Percentiles rank a stretch among this genome's conserved stretches.
Conservation (phyloP, 2,797 vertebrate genomes). For the Eleutherodactylus coqui region DNA sequence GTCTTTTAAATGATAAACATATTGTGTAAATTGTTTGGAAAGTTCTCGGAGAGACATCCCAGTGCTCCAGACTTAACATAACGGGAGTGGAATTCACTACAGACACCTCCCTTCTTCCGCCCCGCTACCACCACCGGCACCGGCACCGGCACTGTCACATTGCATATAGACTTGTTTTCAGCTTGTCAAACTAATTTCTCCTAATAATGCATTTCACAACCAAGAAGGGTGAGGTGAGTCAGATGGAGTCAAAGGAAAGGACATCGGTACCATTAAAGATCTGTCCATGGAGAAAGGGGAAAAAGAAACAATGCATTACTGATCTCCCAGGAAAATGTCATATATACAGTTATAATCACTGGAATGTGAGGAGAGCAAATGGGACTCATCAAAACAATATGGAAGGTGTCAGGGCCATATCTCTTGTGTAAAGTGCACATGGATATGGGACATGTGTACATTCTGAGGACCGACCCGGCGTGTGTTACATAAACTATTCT, state of each 20-base stretch:
- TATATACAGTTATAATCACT: neutral
- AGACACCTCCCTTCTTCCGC: neutral
- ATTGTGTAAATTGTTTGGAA: constrained; percentile 58
- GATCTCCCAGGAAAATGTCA: neutral
- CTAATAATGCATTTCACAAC: neutral
- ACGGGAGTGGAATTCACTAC: neutral
- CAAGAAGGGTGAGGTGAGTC: neutral
- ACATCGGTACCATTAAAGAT: neutral
- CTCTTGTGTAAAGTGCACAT: constrained; percentile 5
- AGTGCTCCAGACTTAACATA: constrained; percentile 25
- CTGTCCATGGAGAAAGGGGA: too few relatives aligned
- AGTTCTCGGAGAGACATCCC: constrained; percentile 35
- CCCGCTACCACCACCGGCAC: too few relatives aligned
- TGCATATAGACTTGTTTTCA: neutral
- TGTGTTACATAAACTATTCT: constrained; percentile 12
- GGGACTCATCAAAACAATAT: neutral
- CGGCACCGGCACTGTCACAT: neutral
- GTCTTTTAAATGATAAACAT: constrained; percentile 42
- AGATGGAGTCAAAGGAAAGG: neutral
- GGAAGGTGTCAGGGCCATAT: neutral
- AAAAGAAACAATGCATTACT: neutral
- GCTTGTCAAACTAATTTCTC: neutral
- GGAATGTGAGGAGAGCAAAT: neutral
- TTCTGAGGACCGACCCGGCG: neutral
- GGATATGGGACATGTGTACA: constrained; percentile 9